Conservation (phyloP, 2,113 vertebrate species). For the Progne subis region DNA sequence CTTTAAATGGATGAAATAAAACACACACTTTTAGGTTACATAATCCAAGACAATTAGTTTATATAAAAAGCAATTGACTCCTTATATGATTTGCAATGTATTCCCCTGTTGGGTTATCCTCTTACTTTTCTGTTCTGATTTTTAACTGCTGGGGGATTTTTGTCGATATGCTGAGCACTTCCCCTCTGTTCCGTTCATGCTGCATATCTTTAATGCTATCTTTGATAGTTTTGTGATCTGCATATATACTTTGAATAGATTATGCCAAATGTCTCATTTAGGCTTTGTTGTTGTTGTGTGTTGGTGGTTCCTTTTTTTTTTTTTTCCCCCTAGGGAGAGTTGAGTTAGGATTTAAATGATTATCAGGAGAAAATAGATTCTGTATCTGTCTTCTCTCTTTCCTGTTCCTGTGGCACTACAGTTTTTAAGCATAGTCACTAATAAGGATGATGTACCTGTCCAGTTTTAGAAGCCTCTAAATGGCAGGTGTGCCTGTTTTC, state of each 20-base stretch:
- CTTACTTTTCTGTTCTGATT: not conserved
- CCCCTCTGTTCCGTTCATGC: not conserved
- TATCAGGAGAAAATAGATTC: not conserved
- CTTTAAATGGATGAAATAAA: no score
- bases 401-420: not conserved
- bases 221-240: not conserved
- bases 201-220: not conserved
- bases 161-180: not conserved
- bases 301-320: not conserved
- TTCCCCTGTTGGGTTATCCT: not conserved
- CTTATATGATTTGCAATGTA: not conserved
- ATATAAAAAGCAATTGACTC: not conserved
- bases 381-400: not conserved
- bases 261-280: not conserved
- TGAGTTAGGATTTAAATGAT: not conserved
- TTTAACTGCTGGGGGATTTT: not conserved
- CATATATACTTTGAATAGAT: not conserved
- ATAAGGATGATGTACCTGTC: fast-evolving
- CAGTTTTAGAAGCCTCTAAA: not conserved
- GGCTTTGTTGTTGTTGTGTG: not conserved
- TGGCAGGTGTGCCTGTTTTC: not conserved
- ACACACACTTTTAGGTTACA: no score
- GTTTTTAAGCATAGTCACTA: not conserved
- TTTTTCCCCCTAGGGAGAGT: not conserved
- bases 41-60: not conserved